Conservation (phyloP, 2,888 invertebrate genomes). For the Chromoteleia sp. region DNA sequence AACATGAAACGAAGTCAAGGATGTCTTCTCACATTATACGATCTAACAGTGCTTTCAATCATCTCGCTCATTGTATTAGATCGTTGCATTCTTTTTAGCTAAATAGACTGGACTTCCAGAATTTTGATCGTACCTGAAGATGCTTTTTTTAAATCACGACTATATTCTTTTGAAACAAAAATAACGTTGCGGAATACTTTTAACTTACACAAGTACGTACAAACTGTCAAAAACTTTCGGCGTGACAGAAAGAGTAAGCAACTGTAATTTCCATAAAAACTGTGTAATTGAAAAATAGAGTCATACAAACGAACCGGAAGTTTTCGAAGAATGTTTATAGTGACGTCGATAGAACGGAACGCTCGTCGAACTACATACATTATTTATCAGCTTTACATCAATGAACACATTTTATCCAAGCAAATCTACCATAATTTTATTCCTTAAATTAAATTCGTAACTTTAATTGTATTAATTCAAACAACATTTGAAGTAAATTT, state of each 20-base stretch:
- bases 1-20: constrained; percentile 75
- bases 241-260: too few relatives aligned
- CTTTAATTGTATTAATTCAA: too few relatives aligned
- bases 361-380: constrained; percentile 1
- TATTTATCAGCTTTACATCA: constrained; percentile 19
- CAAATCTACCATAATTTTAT: too few relatives aligned
- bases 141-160: background rate
- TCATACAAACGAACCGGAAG: constrained; percentile 11
- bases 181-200: too few relatives aligned
- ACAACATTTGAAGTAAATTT: too few relatives aligned
- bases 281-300: constrained; percentile 5
- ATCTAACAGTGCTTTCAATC: constrained; percentile 59
- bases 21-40: constrained; percentile 65
- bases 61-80: constrained; percentile 34
- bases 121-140: background rate
- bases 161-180: background rate
- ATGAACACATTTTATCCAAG: background rate
- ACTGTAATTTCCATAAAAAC: too few relatives aligned
- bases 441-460: too few relatives aligned
- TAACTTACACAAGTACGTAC: too few relatives aligned
- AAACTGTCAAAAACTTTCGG: too few relatives aligned
- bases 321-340: constrained; percentile 11
- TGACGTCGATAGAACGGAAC: constrained; percentile 1
- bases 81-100: constrained; percentile 5
- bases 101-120: background rate